phyloP scores from a whole-genome alignment of 2,888 invertebrate genomes.

The Drosophila barbarae region DNA sequence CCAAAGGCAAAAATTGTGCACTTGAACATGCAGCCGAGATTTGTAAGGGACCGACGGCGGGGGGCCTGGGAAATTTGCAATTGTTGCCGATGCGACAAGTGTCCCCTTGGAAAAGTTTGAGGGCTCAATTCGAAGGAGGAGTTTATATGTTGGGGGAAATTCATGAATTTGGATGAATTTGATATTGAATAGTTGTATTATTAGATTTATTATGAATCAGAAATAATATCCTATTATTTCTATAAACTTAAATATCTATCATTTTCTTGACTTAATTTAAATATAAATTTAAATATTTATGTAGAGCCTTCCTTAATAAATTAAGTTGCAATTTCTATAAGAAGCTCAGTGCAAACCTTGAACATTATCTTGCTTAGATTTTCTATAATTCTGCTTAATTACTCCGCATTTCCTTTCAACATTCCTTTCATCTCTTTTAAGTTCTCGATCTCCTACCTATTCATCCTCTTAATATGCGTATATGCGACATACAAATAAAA shows the following conservation, averaged over 20 bases:
- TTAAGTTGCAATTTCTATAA: not conserved
- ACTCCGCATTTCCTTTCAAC: too few species aligned
- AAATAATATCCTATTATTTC: not conserved
- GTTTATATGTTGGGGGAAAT: constrained; percentile 9
- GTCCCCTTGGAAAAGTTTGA: constrained; percentile 9
- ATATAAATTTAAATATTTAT: not conserved
- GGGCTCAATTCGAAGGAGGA: constrained; percentile 1
- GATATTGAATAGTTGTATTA: not conserved
- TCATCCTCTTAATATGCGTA: constrained; percentile 32
- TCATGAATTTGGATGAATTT: not conserved
- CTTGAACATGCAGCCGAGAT: constrained; percentile 40
- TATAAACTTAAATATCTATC: not conserved
- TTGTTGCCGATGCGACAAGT: constrained; percentile 63
- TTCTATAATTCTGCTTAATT: not conserved
- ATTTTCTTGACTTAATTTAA: not conserved
- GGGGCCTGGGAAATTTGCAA: constrained; percentile 39
- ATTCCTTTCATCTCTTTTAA: not conserved
- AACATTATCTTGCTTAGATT: not conserved
- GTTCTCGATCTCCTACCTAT: not conserved
- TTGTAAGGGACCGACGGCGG: not conserved
- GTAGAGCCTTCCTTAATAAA: not conserved
- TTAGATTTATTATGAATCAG: not conserved
- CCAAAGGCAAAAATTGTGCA: constrained; percentile 55
- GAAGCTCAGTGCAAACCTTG: not conserved
- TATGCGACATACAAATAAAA: constrained; percentile 33